phyloP scores from a whole-genome alignment of 2,113 vertebrate species.

The Spermophilus dauricus region DNA sequence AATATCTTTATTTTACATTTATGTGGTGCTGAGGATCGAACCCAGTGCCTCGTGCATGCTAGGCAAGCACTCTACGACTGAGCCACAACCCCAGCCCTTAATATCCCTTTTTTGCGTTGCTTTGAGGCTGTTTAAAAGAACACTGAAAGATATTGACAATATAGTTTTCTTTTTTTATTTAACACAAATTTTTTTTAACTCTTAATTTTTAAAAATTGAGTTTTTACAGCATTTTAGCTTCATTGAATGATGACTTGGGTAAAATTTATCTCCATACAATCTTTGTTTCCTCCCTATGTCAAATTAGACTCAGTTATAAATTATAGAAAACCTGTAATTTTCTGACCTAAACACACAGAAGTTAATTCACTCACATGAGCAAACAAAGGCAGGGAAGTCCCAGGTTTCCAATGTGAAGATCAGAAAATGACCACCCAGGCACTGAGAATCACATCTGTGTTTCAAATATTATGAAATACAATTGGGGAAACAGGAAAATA shows the following conservation, averaged over 20 bases:
- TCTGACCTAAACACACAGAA: background rate
- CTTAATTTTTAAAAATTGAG: background rate
- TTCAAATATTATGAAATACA: background rate
- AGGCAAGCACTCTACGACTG: too few species aligned
- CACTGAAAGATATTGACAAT: background rate
- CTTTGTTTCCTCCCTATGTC: background rate
- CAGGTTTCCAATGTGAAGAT: background rate
- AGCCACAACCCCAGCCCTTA: background rate
- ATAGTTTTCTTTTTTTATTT: too few species aligned
- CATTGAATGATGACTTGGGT: background rate
- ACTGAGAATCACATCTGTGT: background rate
- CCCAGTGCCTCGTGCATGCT: too few species aligned
- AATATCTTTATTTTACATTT: too few species aligned
- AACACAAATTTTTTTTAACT: slow-evolving; percentile 34
- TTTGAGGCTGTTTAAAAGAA: background rate
- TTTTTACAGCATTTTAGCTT: background rate
- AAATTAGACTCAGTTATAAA: background rate
- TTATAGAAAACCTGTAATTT: background rate
- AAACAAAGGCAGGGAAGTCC: background rate
- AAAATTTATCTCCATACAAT: background rate
- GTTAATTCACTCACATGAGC: background rate
- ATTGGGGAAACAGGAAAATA: too few species aligned
- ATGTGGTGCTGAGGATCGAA: too few species aligned
- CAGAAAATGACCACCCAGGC: background rate
- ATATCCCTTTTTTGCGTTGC: background rate